Conservation (phyloP, 2,797 vertebrate species). For the Serranus cabrilla region DNA sequence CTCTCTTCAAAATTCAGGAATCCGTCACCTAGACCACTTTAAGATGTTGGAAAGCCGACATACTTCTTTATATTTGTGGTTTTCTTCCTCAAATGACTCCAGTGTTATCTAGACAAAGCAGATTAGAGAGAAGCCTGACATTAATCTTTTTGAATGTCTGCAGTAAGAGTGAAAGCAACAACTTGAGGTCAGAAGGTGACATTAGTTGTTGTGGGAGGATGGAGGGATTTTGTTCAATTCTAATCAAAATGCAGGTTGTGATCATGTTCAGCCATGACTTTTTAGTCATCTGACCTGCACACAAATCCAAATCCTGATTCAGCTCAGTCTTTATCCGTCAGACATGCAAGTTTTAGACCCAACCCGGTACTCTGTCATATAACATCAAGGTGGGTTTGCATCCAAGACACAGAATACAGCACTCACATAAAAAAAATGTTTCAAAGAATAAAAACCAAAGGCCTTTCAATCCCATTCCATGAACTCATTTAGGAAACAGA, state of each 20-base stretch:
- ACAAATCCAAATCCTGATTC: constrained; percentile 38
- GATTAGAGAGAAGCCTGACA: constrained; percentile 55
- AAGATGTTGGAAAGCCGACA: constrained; percentile 20
- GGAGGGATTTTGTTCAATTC: constrained; percentile 27
- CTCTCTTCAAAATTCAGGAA: neutral
- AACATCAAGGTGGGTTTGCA: constrained; percentile 21
- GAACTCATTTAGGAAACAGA: constrained; percentile 41
- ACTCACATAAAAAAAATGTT: constrained; percentile 1
- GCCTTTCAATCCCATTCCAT: constrained; percentile 23
- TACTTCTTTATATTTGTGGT: constrained; percentile 22
- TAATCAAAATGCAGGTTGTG: constrained; percentile 40
- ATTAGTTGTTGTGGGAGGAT: constrained; percentile 27
- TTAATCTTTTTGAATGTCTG: constrained; percentile 63
- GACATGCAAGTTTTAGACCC: constrained; percentile 17
- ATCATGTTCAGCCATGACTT: constrained; percentile 15
- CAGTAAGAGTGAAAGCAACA: constrained; percentile 23
- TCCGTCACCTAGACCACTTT: neutral
- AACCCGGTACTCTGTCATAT: constrained; percentile 7
- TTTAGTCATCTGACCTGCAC: constrained; percentile 27
- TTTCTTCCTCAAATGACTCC: constrained; percentile 22
- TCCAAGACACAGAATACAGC: constrained; percentile 17
- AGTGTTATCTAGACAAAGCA: constrained; percentile 58
- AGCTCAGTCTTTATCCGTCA: constrained; percentile 21
- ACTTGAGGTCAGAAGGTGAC: constrained; percentile 24
- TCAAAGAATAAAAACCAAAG: constrained; percentile 29